phyloP scores from a whole-genome alignment of 2,113 vertebrate species.

The Pterocles burchelli region DNA sequence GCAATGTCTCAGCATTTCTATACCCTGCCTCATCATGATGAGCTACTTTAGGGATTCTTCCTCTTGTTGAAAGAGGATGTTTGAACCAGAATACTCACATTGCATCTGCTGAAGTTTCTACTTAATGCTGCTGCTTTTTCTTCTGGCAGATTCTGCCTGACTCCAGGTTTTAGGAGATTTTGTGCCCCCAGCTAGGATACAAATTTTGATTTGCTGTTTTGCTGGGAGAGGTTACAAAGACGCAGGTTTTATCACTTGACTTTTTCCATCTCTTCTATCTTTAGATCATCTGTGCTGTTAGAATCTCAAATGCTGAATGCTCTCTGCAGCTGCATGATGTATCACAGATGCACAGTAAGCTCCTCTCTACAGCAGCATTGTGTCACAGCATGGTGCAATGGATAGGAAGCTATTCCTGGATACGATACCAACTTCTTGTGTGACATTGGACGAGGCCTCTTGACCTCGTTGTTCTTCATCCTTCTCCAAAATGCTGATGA shows the following conservation, averaged over 20 bases:
- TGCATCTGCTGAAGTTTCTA: background rate
- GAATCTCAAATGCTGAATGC: background rate
- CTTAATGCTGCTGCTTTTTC: background rate
- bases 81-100: background rate
- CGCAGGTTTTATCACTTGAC: slow-evolving; percentile 20
- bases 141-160: background rate
- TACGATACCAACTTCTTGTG: background rate
- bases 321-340: slow-evolving; percentile 19
- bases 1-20: background rate
- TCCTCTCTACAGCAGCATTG: background rate
- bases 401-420: slow-evolving; percentile 25
- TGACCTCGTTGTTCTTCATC: background rate
- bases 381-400: background rate
- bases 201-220: background rate
- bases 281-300: background rate
- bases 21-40: background rate
- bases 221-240: background rate
- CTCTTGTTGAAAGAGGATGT: background rate
- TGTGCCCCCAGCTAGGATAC: background rate
- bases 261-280: background rate
- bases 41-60: background rate
- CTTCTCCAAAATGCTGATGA: background rate
- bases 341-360: slow-evolving; percentile 39
- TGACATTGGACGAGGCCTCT: background rate
- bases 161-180: background rate